Evolutionary conservation across 2,797 vertebrate species (phyloP).

Genomic region (Enteromius viviparus): DNA sequence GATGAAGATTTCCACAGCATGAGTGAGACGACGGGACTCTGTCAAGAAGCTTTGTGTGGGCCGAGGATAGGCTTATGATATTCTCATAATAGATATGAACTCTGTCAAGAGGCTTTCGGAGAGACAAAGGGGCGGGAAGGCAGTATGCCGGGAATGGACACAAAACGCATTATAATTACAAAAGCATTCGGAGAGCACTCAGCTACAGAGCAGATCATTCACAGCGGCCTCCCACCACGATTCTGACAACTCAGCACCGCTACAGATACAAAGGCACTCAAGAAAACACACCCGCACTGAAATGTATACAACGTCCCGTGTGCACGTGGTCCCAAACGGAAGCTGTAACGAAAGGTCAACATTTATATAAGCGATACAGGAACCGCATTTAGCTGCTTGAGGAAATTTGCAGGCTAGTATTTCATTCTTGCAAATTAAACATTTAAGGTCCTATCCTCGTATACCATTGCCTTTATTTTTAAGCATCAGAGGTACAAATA

Average conservation of each 20-base stretch:
- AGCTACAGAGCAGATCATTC: conserved; percentile 13
- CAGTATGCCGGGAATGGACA: conserved; percentile 26
- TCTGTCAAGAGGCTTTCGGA: conserved; percentile 35
- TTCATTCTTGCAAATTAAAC: neutral
- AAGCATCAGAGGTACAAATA: neutral
- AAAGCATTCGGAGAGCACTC: conserved; percentile 37
- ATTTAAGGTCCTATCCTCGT: neutral
- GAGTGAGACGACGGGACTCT: conserved; percentile 18
- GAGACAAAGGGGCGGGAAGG: conserved; percentile 38
- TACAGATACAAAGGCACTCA: conserved; percentile 29
- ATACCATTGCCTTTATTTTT: neutral
- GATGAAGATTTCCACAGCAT: conserved; percentile 41
- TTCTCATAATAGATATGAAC: conserved; percentile 48
- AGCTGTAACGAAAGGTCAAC: conserved; percentile 22
- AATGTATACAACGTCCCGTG: conserved; percentile 10
- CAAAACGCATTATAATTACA: conserved; percentile 50
- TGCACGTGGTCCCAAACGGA: conserved; percentile 16
- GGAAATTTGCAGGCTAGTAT: neutral
- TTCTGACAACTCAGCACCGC: conserved; percentile 36
- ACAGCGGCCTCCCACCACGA: conserved; percentile 27
- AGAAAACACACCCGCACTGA: conserved; percentile 14
- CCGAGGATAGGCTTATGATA: conserved; percentile 37
- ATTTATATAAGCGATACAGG: conserved; percentile 20
- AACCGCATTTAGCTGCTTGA: neutral
- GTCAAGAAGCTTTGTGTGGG: conserved; percentile 36